phyloP scores from a whole-genome alignment of 2,797 vertebrate genomes.

The Vultur gryphus region DNA sequence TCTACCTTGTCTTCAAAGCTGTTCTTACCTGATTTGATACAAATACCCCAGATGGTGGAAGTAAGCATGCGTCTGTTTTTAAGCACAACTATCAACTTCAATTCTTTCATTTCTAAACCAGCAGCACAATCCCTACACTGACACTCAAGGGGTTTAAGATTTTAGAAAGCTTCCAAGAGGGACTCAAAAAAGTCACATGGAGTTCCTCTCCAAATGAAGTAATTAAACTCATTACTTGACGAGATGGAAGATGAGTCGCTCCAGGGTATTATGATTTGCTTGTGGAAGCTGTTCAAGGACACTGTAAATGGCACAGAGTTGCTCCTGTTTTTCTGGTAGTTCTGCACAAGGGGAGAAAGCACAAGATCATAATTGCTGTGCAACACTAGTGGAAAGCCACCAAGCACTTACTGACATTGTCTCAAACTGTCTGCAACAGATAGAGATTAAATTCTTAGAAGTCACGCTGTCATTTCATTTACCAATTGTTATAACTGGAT shows the following conservation, averaged over 20 bases:
- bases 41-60: background rate
- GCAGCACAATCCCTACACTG: background rate
- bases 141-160: background rate
- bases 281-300: slow-evolving; percentile 88
- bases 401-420: background rate
- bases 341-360: slow-evolving; percentile 74
- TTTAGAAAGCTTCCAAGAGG: background rate
- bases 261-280: slow-evolving; percentile 87
- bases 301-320: slow-evolving; percentile 88
- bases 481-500: background rate
- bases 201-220: background rate
- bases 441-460: background rate
- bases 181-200: background rate
- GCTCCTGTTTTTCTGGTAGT: slow-evolving; percentile 92
- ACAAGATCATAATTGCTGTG: background rate
- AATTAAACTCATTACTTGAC: slow-evolving; percentile 81
- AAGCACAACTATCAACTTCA: background rate
- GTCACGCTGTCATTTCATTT: background rate
- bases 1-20: background rate
- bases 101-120: background rate
- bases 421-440: background rate
- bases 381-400: background rate
- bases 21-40: background rate
- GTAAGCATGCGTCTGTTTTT: background rate
- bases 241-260: slow-evolving; percentile 94